Evolutionary conservation across 2,797 vertebrate species (phyloP).

Genomic region (Potorous gilbertii): DNA sequence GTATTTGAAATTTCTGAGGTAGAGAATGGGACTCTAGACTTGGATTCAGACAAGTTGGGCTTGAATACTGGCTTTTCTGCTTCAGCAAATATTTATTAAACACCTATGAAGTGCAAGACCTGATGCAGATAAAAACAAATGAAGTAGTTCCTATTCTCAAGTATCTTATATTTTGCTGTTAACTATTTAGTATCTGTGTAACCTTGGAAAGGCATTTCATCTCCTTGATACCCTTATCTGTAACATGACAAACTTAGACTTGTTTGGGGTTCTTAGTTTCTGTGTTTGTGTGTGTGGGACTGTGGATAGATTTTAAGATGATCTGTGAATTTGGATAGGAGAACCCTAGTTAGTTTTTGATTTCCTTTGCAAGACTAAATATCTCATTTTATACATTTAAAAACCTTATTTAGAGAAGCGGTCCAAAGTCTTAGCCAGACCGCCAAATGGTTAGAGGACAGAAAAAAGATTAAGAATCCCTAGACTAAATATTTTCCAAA

Average conservation of each 20-base stretch:
- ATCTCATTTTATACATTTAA: background rate
- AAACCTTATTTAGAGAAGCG: background rate
- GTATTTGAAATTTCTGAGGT: background rate
- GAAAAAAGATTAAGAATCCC: background rate
- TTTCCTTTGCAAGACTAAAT: background rate
- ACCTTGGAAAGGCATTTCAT: background rate
- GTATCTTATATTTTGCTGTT: background rate
- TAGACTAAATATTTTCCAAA: background rate
- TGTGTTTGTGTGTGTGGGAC: background rate
- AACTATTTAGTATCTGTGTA: background rate
- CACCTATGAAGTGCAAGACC: background rate
- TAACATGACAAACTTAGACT: background rate
- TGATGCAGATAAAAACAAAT: background rate
- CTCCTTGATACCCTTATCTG: background rate
- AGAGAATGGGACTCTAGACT: background rate
- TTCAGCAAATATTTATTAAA: background rate
- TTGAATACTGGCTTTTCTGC: background rate
- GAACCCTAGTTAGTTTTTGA: background rate
- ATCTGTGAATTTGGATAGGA: background rate
- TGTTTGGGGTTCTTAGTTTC: background rate
- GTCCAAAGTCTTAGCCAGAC: background rate
- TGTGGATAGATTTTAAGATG: background rate
- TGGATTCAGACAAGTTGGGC: background rate
- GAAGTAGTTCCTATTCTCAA: background rate
- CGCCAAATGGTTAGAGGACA: background rate